Evolutionary conservation across 2,888 invertebrate species (phyloP), one percentile per base, ranked within the genome.

Genomic region (Spilosoma lubricipeda): DNA sequence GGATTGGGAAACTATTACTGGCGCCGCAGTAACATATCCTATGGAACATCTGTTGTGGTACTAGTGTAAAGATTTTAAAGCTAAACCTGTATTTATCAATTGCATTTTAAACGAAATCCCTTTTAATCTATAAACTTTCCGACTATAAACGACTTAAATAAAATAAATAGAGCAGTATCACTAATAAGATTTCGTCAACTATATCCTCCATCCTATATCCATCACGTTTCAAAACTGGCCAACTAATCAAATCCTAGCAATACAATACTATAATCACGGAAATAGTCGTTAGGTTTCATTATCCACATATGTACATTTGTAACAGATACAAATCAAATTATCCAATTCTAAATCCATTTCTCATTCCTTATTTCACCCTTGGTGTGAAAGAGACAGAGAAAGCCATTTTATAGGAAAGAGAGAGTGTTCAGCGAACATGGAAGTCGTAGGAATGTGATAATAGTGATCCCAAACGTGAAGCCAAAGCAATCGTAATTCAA

Each of bases 271-370:
- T 56, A 67, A 70, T 70, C 42, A 42, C 63, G 30, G 42, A 64
- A 67, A 74, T 78, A 67, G 68, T 82, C 72, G 68, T 76, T 70
- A 75, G 79, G 81, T 74, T 85, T 85, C 83, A 76, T 82, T 82
- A 79, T 77, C 68, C 70, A 77, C 66, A 59, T 33, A 33, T 33
- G 33, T 80, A 80, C 75, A 81, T 81, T 83, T 76, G 79, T 75
- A 85, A 78, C 72, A 77, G 77, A 78, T 81, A 80, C 76, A 85
- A 84, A 84, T 84, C 84, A 80, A 84, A 85, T 85, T 85, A 84
- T 77, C 75, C 67, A 76, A 80, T 79, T 83, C 77, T 76, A 80
- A 80, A 85, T 85, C 78, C 80, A 23, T 70, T 67, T 69, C 33
- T 36, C 15, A 20, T 77, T 75, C 69, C 64, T 70, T 67, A 68